Evolutionary conservation across 2,113 vertebrate species (phyloP), one percentile per base, ranked within the genome.

Genomic region (Indicator indicator): DNA sequence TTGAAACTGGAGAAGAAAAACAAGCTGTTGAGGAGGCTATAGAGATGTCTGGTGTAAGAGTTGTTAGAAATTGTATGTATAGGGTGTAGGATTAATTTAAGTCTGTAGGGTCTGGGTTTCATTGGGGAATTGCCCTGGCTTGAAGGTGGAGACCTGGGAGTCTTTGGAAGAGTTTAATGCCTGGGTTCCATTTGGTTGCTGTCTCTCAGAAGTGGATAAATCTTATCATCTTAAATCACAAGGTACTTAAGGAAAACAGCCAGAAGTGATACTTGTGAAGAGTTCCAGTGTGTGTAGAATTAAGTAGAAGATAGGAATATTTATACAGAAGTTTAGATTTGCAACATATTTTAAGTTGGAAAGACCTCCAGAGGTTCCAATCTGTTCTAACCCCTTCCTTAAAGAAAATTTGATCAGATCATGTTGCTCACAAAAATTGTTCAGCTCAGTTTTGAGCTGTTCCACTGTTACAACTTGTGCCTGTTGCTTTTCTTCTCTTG

Each of bases 1-100:
- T 90, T 91, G 82, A 50, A 94, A 90, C 67, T 83, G 63, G 77
- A 89, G 38, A n/a, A 73, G 78, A 86, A 93, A 82, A 26, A 23
- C 14, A 68, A 81, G 40, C 30, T 16, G 12, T 50, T 70, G 71
- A 69, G 50, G 24, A 55, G 20, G 20, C 67, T 67, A 20, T 40
- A 36, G 58, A 81, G 75, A 78, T 16, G 24, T 1, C 1, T 55
- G 48, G 64, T 28, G 64, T 33, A 36, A 63, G 26, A 76, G 6
- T 20, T 92, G 11, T 82, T 52, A 32, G 42, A 69, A 82, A 88
- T 50, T 9, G 73, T 73, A 56, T 67, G 71, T 70, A 27, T 70
- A 59, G 62, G n/a, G 13, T 60, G 9, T 67, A 77, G 82, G n/a
- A 64, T 85, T 58, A 40, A 83, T 70, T 84, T 79, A 52, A 58